These are phyloP conservation scores for Trinectes maculatus DNA, from an alignment of 2,113 vertebrate genomes.

Conservation along the genomic window DNA sequence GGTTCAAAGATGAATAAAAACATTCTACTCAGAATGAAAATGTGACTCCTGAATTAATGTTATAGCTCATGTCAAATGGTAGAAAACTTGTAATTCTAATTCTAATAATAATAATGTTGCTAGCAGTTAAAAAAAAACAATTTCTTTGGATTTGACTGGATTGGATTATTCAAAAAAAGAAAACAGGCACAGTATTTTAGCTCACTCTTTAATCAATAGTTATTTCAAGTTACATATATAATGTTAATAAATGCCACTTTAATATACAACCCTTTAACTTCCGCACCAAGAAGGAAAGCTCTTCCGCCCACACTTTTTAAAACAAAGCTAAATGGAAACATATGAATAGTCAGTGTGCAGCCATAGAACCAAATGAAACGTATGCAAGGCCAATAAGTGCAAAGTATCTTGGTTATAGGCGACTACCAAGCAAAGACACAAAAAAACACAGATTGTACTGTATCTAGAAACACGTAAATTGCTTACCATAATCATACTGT, in stretches of 20 bases:
- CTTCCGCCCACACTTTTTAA: slow-evolving; percentile 65
- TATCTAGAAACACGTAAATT: slow-evolving; percentile 55
- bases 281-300: slow-evolving; percentile 50
- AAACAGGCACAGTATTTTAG: slow-evolving; percentile 35
- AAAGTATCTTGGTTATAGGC: slow-evolving; percentile 70
- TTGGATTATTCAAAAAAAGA: too few species aligned
- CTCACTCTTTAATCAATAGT: slow-evolving; percentile 72
- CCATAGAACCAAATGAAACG: slow-evolving; percentile 69
- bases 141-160: too few species aligned
- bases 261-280: slow-evolving; percentile 73
- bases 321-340: slow-evolving; percentile 67
- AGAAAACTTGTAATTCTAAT: too few species aligned
- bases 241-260: slow-evolving; percentile 78
- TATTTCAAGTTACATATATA: slow-evolving; percentile 75
- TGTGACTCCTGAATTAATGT: slow-evolving; percentile 9
- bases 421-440: slow-evolving; percentile 75
- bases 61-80: neutral
- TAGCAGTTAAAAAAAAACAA: too few species aligned
- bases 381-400: slow-evolving; percentile 74
- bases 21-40: slow-evolving; percentile 33
- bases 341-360: slow-evolving; percentile 72
- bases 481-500: slow-evolving; percentile 48
- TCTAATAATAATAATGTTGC: too few species aligned
- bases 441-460: slow-evolving; percentile 66
- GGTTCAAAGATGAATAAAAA: slow-evolving; percentile 62